Percentiles rank a stretch among this genome's conserved stretches.
Conservation (phyloP, 2,797 vertebrate species). For the Morus bassanus region DNA sequence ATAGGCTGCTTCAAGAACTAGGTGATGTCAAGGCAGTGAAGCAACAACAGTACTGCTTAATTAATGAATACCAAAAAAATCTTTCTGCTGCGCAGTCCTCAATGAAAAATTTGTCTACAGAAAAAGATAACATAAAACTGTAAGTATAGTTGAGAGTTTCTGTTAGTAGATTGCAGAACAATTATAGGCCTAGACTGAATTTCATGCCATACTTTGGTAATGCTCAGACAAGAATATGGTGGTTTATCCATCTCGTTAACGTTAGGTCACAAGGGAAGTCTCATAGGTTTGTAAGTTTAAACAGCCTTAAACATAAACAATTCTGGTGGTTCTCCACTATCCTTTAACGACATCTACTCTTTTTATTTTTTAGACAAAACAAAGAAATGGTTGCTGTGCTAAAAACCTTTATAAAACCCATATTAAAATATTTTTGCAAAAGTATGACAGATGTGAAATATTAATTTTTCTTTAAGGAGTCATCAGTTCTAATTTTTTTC, state of each 20-base stretch:
- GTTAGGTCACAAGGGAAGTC: background rate
- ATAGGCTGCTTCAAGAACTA: conserved; percentile 77
- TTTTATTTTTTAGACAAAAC: background rate
- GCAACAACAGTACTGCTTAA: conserved; percentile 77
- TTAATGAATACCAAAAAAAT: conserved; percentile 78
- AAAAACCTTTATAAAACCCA: background rate
- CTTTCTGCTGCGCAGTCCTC: conserved; percentile 66
- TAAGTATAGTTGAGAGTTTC: conserved; percentile 72
- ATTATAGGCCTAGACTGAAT: background rate
- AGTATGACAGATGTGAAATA: background rate
- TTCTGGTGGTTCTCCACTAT: background rate
- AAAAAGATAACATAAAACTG: conserved; percentile 81
- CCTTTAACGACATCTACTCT: background rate
- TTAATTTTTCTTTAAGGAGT: background rate
- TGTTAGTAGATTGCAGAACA: background rate
- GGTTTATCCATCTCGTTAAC: background rate
- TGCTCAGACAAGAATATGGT: background rate
- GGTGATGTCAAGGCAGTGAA: conserved; percentile 76
- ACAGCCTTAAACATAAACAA: background rate
- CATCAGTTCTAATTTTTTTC: background rate
- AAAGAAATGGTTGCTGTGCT: background rate
- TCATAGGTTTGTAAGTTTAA: background rate
- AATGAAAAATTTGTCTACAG: conserved; percentile 74
- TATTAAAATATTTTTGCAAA: background rate
- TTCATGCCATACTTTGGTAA: fast-evolving